Conservation (phyloP, 1,140 invertebrate genomes). For the Epicauta chinensis region DNA sequence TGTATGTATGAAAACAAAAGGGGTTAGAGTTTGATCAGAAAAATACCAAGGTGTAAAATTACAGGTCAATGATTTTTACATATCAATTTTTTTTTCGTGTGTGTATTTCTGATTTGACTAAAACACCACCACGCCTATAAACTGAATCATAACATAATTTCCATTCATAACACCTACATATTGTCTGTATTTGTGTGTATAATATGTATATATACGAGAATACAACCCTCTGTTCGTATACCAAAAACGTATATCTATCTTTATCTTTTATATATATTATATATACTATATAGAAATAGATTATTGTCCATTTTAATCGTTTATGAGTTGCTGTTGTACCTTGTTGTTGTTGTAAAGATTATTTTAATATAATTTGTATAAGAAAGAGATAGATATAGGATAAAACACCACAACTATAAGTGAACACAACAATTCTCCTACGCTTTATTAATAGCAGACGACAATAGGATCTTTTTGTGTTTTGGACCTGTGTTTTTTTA, state of each 20-base stretch:
- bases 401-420: background rate
- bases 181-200: slow-evolving; percentile 2
- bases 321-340: background rate
- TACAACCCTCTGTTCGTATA: slow-evolving; percentile 6
- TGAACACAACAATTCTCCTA: slow-evolving; percentile 15
- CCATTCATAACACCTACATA: slow-evolving; percentile 17
- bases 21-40: too few relatives aligned
- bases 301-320: background rate
- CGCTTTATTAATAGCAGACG: slow-evolving; percentile 34
- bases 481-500: too few relatives aligned
- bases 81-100: too few relatives aligned
- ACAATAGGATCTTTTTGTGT: slow-evolving; percentile 19
- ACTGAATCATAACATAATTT: slow-evolving; percentile 19
- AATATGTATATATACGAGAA: too few relatives aligned
- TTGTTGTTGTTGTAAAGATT: background rate
- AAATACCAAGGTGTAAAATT: too few relatives aligned
- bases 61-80: too few relatives aligned
- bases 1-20: too few relatives aligned
- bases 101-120: slow-evolving; percentile 11
- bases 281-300: background rate
- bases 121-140: slow-evolving; percentile 11
- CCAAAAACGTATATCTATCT: background rate
- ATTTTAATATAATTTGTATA: slow-evolving; percentile 1
- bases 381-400: background rate
- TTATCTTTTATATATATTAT: slow-evolving; percentile 1